These are phyloP conservation scores for Heteractis magnifica DNA, from an alignment of 92 coral and sea anemone genomes.

Conservation along the genomic window DNA sequence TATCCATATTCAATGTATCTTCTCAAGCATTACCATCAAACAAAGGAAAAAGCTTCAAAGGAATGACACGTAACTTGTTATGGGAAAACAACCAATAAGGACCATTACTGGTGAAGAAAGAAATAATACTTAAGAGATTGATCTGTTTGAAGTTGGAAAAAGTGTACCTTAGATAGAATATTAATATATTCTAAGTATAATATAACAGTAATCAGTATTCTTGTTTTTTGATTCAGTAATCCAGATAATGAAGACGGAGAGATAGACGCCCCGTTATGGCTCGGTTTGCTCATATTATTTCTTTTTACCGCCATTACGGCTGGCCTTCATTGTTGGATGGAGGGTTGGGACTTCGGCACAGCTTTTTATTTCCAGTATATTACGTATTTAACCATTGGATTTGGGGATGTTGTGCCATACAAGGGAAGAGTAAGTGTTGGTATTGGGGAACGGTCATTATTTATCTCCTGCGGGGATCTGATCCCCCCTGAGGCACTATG, in stretches of 20 bases:
- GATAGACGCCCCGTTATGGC: conserved; percentile 82
- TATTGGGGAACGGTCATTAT: too few species aligned
- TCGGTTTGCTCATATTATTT: conserved; percentile 60
- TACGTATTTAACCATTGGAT: conserved; percentile 79
- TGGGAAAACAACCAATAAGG: too few species aligned
- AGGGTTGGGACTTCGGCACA: conserved; percentile 90
- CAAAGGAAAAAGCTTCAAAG: too few species aligned
- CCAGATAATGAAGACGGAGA: conserved; percentile 56
- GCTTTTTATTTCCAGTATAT: conserved; percentile 72
- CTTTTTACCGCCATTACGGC: conserved; percentile 62
- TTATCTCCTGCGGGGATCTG: neutral
- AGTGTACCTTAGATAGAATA: neutral
- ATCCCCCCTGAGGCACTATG: too few species aligned
- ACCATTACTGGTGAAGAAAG: too few species aligned
- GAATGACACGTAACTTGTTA: too few species aligned
- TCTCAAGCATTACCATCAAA: too few species aligned
- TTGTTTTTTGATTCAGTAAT: conserved; percentile 15
- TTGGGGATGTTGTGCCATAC: conserved; percentile 87
- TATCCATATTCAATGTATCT: too few species aligned
- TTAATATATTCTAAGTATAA: neutral
- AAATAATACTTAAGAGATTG: too few species aligned
- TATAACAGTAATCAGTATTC: neutral
- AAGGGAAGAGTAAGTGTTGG: conserved; percentile 44
- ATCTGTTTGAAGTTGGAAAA: too few species aligned
- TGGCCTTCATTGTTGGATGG: conserved; percentile 65